A percentile compares a stretch with the other conserved stretches of the same genome.
phyloP scores from a whole-genome alignment of 2,113 vertebrate genomes.

The Lampris incognitus region DNA sequence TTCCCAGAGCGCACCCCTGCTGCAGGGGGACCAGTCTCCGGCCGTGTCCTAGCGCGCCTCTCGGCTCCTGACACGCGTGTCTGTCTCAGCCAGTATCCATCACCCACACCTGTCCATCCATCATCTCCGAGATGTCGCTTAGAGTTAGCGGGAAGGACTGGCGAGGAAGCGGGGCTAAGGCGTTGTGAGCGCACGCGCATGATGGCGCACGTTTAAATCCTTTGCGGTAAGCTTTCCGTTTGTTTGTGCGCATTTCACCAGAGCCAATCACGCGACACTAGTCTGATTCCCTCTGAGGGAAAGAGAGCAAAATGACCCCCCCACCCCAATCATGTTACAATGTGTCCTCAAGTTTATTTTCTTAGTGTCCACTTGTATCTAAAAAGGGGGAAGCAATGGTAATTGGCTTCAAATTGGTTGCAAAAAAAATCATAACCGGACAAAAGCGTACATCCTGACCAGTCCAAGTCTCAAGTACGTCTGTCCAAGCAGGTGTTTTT shows the following conservation, averaged over 20 bases:
- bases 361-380: too few species aligned
- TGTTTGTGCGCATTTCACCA: not conserved
- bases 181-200: too few species aligned
- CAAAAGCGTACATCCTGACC: too few species aligned
- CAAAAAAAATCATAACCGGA: too few species aligned
- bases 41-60: not conserved
- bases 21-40: slow-evolving; percentile 35
- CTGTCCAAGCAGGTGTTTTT: too few species aligned
- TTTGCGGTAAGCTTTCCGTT: not conserved
- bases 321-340: too few species aligned
- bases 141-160: slow-evolving; percentile 41
- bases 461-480: too few species aligned
- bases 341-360: too few species aligned
- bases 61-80: slow-evolving; percentile 29
- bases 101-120: slow-evolving; percentile 45
- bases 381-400: too few species aligned
- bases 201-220: not conserved
- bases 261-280: slow-evolving; percentile 13
- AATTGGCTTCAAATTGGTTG: too few species aligned
- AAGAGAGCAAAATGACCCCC: not conserved
- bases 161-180: slow-evolving; percentile 18
- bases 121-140: slow-evolving; percentile 51
- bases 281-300: not conserved
- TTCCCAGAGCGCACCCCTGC: slow-evolving; percentile 28
- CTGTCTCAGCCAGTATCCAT: slow-evolving; percentile 52